phyloP scores from a whole-genome alignment of 2,888 invertebrate species.

The Agrochola litura region DNA sequence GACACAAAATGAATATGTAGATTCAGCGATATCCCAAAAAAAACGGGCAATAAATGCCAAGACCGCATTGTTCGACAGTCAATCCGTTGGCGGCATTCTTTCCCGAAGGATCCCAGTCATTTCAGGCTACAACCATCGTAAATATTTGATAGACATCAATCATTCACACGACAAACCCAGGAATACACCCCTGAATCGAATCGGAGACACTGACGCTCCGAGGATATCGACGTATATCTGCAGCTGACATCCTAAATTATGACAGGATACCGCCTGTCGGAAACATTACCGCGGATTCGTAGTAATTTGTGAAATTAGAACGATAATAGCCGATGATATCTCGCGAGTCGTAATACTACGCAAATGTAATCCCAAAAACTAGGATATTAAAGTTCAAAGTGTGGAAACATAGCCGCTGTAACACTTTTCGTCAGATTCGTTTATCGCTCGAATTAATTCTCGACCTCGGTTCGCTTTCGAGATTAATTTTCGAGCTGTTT shows the following conservation, averaged over 20 bases:
- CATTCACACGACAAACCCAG: constrained; percentile 65
- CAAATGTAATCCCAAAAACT: constrained; percentile 43
- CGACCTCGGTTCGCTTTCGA: constrained; percentile 74
- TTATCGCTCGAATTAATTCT: constrained; percentile 79
- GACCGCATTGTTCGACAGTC: constrained; percentile 65
- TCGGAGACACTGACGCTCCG: constrained; percentile 51
- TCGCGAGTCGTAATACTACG: constrained; percentile 21
- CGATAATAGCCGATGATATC: constrained; percentile 65
- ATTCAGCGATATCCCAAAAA: constrained; percentile 60
- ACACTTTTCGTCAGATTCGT: constrained; percentile 72
- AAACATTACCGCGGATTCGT: constrained; percentile 70
- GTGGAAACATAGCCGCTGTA: constrained; percentile 29
- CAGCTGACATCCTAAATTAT: constrained; percentile 75
- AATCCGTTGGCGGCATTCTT: constrained; percentile 60
- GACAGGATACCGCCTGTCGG: constrained; percentile 73
- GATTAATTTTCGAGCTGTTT: constrained; percentile 80
- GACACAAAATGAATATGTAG: constrained; percentile 65
- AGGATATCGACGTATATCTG: constrained; percentile 72
- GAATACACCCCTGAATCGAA: constrained; percentile 46
- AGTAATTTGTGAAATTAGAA: constrained; percentile 77
- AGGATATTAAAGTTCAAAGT: constrained; percentile 47
- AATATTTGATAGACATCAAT: constrained; percentile 73
- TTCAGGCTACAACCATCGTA: constrained; percentile 61
- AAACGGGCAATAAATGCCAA: constrained; percentile 66
- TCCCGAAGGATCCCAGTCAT: constrained; percentile 61